A percentile compares a stretch with the other conserved stretches of the same genome.
These are phyloP conservation scores for Limnephilus auricula DNA, from an alignment of 2,888 invertebrate species.

Conservation along the genomic window DNA sequence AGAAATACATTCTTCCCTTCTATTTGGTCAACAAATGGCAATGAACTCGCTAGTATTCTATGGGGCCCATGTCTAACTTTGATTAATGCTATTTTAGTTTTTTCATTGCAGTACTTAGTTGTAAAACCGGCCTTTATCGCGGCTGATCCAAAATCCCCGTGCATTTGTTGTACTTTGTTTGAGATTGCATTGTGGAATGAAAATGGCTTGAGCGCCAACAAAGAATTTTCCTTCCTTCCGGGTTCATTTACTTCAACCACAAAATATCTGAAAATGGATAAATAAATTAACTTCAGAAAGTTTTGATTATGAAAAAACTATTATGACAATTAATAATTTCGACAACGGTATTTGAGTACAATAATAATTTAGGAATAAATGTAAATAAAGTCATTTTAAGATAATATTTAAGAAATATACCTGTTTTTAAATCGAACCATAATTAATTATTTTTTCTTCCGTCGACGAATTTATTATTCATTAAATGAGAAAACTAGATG, in stretches of 20 bases:
- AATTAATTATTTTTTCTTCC: background rate
- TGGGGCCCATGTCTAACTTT: slow-evolving; percentile 87
- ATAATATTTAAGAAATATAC: slow-evolving; percentile 11
- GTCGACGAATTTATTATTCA: background rate
- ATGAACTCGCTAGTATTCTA: slow-evolving; percentile 81
- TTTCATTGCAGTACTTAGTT: slow-evolving; percentile 88
- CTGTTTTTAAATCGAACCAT: slow-evolving; percentile 57
- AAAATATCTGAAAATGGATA: slow-evolving; percentile 78
- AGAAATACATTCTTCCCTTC: slow-evolving; percentile 80
- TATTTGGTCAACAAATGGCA: slow-evolving; percentile 84
- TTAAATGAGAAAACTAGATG: background rate
- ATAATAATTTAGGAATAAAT: background rate
- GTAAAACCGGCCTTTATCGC: slow-evolving; percentile 84
- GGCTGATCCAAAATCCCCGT: slow-evolving; percentile 88
- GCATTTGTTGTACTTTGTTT: slow-evolving; percentile 81
- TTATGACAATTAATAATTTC: background rate
- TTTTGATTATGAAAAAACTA: background rate
- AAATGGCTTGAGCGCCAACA: slow-evolving; percentile 75
- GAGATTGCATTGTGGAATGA: slow-evolving; percentile 79
- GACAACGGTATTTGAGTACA: background rate
- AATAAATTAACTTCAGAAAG: background rate
- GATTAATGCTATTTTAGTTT: slow-evolving; percentile 86
- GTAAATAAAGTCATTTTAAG: background rate
- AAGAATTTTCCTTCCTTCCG: slow-evolving; percentile 74
- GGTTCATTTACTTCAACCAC: slow-evolving; percentile 81